Base-by-base conservation (phyloP, 2,888 invertebrate species). In the Andrena praecox region DNA sequence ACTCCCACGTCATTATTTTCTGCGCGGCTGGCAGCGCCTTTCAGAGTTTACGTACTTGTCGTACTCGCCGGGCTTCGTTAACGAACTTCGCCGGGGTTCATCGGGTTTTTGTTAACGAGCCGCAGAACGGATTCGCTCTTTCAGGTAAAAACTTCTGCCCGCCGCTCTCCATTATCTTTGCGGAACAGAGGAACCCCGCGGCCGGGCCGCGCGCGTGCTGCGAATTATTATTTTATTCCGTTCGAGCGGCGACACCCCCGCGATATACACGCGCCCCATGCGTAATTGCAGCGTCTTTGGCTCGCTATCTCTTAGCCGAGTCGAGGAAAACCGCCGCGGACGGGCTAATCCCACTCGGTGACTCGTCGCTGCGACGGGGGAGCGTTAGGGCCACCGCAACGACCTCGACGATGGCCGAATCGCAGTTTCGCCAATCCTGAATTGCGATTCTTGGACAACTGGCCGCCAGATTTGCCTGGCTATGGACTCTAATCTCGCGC, bases 81-180 rank as follows among this genome's bases (percentile, higher is more conserved):
- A 86, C 87, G 77, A 87, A 88, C 85, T 88, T 88, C 71, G 78
- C 71, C 33, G 62, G 73, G 77, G 78, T 76, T 88, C 87, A 81
- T 82, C 77, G 82, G 81, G 77, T 88, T 88, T 87, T 88, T 88
- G 85, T 85, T 85, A 88, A 87, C 87, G 87, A 88, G 79, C 84
- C 78, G 31, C 69, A 70, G 79, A 84, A 77, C 74, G 74, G 78
- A 86, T 75, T 78, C 80, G 82, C 77, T 56, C 56, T 87, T 71
- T 82, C 80, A 33, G 73, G 60, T 35, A 82, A 80, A 82, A 87
- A 86, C 77, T 82, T 87, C 80, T 66, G 59, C 42, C 73, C n/a
- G 16, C 48, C 27, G 35, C n/a, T 42, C 76, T 60, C 77, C 64
- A 80, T 87, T 87, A 85, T 87, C 82, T 71, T 79, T 64, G 54